These are phyloP conservation scores for Porites lutea DNA, from an alignment of 64 coral and sea anemone genomes.

Conservation along the genomic window DNA sequence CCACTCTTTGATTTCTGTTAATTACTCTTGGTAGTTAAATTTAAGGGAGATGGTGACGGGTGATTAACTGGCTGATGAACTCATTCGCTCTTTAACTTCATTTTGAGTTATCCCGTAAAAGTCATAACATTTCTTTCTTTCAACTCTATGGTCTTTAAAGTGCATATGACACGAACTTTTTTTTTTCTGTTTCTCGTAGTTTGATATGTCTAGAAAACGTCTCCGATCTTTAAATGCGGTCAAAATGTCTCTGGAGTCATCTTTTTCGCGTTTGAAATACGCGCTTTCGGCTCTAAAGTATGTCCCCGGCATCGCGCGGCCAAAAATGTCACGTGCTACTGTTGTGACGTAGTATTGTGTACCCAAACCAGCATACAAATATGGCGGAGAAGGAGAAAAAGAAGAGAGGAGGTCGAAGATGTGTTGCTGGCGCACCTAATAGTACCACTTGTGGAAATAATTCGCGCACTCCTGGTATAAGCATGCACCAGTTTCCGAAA, in stretches of 20 bases:
- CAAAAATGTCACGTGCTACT: constrained; percentile 58
- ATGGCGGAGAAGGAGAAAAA: constrained; percentile 17
- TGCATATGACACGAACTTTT: not conserved
- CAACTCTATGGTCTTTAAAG: no score
- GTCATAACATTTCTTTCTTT: no score
- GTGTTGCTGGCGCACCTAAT: constrained; percentile 61
- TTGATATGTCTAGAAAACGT: no score
- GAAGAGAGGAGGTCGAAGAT: constrained; percentile 4
- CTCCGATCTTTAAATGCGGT: not conserved
- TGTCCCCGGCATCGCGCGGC: constrained; percentile 51
- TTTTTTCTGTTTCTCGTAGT: not conserved
- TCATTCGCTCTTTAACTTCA: no score
- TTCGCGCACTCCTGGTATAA: constrained; percentile 7
- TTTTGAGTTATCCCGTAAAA: no score
- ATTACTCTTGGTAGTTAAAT: no score
- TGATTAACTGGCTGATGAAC: no score
- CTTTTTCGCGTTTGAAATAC: not conserved
- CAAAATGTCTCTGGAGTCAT: not conserved
- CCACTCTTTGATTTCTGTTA: no score
- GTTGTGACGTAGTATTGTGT: constrained; percentile 51
- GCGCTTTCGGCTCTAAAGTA: not conserved
- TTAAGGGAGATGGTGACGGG: no score
- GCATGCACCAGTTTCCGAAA: constrained; percentile 51
- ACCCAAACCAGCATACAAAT: not conserved
- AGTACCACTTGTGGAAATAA: constrained; percentile 31